phyloP scores from a whole-genome alignment of 2,113 vertebrate species.

The Grallaria varia region DNA sequence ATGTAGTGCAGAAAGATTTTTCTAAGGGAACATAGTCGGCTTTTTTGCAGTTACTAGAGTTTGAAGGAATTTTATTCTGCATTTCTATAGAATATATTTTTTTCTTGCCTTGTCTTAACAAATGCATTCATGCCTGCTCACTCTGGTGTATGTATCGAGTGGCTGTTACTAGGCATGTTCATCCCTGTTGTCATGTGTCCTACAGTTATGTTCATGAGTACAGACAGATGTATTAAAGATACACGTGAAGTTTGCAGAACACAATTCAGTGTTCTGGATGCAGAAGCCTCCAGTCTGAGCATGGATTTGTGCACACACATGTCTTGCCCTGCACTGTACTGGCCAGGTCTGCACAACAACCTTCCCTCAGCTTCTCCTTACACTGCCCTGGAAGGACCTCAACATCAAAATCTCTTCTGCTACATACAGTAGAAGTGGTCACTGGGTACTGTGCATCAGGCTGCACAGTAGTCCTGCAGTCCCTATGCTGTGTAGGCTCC shows the following conservation, averaged over 20 bases:
- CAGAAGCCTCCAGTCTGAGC: background rate
- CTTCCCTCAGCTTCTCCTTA: background rate
- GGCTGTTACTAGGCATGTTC: background rate
- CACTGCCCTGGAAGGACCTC: background rate
- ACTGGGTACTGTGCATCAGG: background rate
- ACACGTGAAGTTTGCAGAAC: accelerated
- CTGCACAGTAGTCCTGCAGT: background rate
- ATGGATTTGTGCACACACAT: accelerated
- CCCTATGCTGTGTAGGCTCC: background rate
- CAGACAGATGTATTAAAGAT: background rate
- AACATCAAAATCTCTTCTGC: background rate
- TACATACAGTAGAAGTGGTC: accelerated
- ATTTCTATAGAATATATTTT: background rate
- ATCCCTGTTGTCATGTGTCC: background rate
- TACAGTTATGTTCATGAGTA: background rate
- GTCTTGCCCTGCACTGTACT: accelerated
- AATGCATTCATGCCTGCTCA: background rate
- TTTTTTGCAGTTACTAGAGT: background rate
- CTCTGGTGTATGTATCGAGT: background rate
- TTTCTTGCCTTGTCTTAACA: background rate
- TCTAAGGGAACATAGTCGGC: background rate
- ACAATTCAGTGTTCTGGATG: background rate
- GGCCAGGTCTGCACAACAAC: accelerated
- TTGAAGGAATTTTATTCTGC: background rate
- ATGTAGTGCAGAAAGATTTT: background rate